Evolutionary conservation across 2,113 vertebrate species (phyloP).

Genomic region (Zosterops japonicus): DNA sequence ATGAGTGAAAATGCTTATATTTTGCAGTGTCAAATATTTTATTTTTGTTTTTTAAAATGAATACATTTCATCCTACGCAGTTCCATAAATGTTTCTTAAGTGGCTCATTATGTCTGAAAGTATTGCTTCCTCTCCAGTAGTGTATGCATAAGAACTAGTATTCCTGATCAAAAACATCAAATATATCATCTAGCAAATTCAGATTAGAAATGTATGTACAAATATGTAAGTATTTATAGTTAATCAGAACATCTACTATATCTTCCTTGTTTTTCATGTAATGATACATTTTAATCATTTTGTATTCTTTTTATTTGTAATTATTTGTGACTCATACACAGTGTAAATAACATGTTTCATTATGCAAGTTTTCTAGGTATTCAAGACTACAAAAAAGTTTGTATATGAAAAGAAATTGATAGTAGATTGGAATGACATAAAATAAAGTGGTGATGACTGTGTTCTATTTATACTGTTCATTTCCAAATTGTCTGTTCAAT

Average conservation of each 20-base stretch:
- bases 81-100: conserved; percentile 44
- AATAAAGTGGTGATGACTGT: conserved; percentile 64
- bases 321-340: conserved; percentile 45
- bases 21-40: conserved; percentile 63
- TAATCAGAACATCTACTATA: conserved; percentile 30
- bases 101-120: conserved; percentile 55
- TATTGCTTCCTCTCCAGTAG: conserved; percentile 49
- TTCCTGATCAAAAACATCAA: conserved; percentile 46
- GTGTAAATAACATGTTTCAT: conserved; percentile 76
- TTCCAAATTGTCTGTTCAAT: conserved; percentile 59
- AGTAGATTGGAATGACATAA: conserved; percentile 59
- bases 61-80: conserved; percentile 46
- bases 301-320: conserved; percentile 62
- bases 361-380: conserved; percentile 67
- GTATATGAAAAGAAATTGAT: conserved; percentile 65
- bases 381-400: conserved; percentile 57
- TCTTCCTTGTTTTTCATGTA: conserved; percentile 53
- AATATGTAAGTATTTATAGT: conserved; percentile 54
- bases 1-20: conserved; percentile 67
- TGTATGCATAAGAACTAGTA: conserved; percentile 13
- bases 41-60: conserved; percentile 52
- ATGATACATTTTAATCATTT: conserved; percentile 53
- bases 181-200: conserved; percentile 53
- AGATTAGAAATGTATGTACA: conserved; percentile 53
- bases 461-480: conserved; percentile 69